A percentile compares a stretch with the other conserved stretches of the same genome.
Evolutionary conservation across 1,140 invertebrate species (phyloP).

Genomic region (Lucilia cuprina): DNA sequence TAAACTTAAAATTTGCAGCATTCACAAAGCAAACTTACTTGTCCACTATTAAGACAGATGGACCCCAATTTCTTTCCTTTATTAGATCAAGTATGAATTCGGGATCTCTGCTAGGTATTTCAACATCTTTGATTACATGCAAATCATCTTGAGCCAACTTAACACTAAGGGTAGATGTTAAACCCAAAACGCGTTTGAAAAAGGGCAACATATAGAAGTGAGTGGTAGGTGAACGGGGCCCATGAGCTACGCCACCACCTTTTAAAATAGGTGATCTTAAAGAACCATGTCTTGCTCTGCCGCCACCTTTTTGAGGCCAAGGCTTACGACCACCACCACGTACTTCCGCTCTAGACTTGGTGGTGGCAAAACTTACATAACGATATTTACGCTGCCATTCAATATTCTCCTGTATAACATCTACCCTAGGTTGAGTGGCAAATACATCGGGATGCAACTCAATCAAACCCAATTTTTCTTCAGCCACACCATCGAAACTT

Average conservation of each 20-base stretch:
- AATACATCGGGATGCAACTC: slow-evolving; percentile 90
- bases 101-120: slow-evolving; percentile 84
- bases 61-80: slow-evolving; percentile 88
- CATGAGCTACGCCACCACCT: slow-evolving; percentile 84
- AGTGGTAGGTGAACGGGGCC: slow-evolving; percentile 85
- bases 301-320: slow-evolving; percentile 94
- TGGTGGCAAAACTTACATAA: slow-evolving; percentile 77
- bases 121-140: slow-evolving; percentile 86
- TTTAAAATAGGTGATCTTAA: slow-evolving; percentile 86
- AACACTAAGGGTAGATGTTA: slow-evolving; percentile 82
- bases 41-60: slow-evolving; percentile 94
- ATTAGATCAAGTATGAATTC: slow-evolving; percentile 82
- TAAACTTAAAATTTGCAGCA: slow-evolving; percentile 37
- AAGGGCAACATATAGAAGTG: slow-evolving; percentile 94
- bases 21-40: slow-evolving; percentile 68
- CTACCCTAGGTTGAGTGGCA: slow-evolving; percentile 81
- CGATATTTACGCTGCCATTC: slow-evolving; percentile 88
- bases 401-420: slow-evolving; percentile 88
- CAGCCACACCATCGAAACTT: slow-evolving; percentile 80
- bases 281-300: slow-evolving; percentile 88
- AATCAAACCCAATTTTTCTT: slow-evolving; percentile 83
- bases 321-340: slow-evolving; percentile 88
- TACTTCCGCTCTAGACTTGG: slow-evolving; percentile 82
- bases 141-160: slow-evolving; percentile 96
- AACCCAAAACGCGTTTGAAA: slow-evolving; percentile 75